These are phyloP conservation scores for Cuculus canorus DNA, from an alignment of 2,797 vertebrate species.

Conservation along the genomic window DNA sequence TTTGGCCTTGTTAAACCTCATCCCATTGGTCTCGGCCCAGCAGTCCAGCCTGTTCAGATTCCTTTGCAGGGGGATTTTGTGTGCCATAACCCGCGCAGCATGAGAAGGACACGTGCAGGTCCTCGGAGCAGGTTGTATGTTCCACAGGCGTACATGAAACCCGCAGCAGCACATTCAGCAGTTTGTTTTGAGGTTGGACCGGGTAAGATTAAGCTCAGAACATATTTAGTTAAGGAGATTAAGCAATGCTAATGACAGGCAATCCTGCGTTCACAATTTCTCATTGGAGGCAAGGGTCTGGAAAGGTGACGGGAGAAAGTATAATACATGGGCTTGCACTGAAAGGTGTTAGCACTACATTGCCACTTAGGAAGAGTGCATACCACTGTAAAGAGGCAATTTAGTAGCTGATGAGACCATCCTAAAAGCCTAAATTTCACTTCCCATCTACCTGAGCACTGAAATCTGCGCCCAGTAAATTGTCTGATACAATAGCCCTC, in stretches of 20 bases:
- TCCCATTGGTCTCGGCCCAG: too few species aligned
- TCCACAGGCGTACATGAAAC: not conserved
- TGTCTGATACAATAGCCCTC: not conserved
- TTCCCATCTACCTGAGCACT: not conserved
- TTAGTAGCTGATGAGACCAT: not conserved
- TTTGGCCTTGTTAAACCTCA: too few species aligned
- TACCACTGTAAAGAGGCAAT: not conserved
- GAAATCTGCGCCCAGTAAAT: not conserved
- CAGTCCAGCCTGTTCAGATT: too few species aligned
- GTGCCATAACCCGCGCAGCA: not conserved
- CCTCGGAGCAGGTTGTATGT: not conserved
- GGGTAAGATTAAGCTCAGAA: not conserved
- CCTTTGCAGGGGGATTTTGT: too few species aligned
- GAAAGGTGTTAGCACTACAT: not conserved
- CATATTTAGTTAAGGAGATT: not conserved
- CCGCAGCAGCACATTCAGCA: not conserved
- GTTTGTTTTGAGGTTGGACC: not conserved
- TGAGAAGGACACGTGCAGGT: not conserved
- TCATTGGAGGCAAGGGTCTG: not conserved
- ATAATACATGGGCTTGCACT: not conserved
- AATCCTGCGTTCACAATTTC: not conserved
- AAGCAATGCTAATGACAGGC: not conserved
- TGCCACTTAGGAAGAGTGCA: not conserved
- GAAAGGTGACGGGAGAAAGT: not conserved
- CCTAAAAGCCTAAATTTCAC: conserved; percentile 7